Evolutionary conservation across 92 coral and sea anemone genomes (phyloP).

Genomic region (Parazoanthus darwini): DNA sequence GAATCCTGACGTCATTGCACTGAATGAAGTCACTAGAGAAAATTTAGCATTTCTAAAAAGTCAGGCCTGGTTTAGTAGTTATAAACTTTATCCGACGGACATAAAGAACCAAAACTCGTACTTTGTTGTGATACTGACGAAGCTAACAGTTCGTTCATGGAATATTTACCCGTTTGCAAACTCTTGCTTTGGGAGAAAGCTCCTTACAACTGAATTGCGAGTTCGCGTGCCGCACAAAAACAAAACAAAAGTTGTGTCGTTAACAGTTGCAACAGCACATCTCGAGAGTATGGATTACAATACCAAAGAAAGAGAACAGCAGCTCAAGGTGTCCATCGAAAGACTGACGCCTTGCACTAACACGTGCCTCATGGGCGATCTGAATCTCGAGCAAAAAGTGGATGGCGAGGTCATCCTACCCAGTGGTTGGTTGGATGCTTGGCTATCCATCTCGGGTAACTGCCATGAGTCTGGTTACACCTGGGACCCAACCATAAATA

Average conservation of each 20-base stretch:
- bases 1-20: conserved; percentile 54
- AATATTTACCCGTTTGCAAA: conserved; percentile 44
- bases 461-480: conserved; percentile 57
- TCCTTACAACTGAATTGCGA: conserved; percentile 51
- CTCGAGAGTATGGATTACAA: conserved; percentile 47
- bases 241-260: conserved; percentile 1
- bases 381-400: conserved; percentile 54
- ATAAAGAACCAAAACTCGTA: conserved; percentile 2
- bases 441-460: conserved; percentile 50
- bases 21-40: conserved; percentile 62
- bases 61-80: conserved; percentile 58
- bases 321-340: conserved; percentile 45
- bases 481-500: conserved; percentile 50
- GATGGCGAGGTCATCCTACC: conserved; percentile 70
- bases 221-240: neutral
- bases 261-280: conserved; percentile 66
- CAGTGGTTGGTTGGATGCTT: conserved; percentile 56
- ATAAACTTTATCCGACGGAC: conserved; percentile 29
- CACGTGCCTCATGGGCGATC: conserved; percentile 72
- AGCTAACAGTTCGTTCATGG: conserved; percentile 49
- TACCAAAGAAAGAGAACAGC: conserved; percentile 50
- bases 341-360: conserved; percentile 46
- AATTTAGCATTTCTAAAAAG: conserved; percentile 39
- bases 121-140: conserved; percentile 51
- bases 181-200: conserved; percentile 47